These are phyloP conservation scores for Myotis planiceps DNA, from an alignment of 2,797 vertebrate genomes.

Conservation along the genomic window DNA sequence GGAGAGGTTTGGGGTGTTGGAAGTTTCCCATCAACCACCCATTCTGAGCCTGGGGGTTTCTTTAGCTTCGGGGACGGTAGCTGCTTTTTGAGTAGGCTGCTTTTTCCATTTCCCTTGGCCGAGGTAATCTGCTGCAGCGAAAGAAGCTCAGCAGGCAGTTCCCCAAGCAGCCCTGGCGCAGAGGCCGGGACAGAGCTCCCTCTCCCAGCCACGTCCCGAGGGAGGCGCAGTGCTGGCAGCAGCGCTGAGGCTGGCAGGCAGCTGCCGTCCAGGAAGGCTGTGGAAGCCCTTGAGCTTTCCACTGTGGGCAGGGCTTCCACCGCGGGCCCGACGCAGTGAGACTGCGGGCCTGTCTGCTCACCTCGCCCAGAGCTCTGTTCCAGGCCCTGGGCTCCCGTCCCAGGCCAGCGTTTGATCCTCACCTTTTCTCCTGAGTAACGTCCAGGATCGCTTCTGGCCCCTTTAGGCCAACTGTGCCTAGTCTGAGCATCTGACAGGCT, in stretches of 20 bases:
- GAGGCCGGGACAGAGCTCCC: background rate
- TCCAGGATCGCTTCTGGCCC: background rate
- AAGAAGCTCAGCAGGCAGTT: background rate
- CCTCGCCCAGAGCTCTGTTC: background rate
- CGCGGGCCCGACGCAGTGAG: background rate
- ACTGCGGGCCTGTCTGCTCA: background rate
- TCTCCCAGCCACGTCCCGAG: background rate
- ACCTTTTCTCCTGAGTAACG: background rate
- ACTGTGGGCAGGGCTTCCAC: background rate
- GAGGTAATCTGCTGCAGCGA: background rate
- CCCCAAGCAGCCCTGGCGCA: background rate
- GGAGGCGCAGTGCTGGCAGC: background rate
- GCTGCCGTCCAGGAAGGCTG: background rate
- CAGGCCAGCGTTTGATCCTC: background rate
- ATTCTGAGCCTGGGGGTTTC: background rate
- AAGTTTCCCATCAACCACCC: background rate
- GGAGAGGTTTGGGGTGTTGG: background rate
- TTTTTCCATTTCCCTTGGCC: background rate
- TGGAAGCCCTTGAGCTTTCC: constrained; percentile 18
- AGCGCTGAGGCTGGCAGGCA: background rate
- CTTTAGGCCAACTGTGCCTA: fast-evolving
- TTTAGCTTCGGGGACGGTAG: background rate
- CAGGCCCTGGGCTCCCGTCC: background rate
- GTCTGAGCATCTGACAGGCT: background rate
- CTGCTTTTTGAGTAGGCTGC: background rate